phyloP scores from a whole-genome alignment of 2,113 vertebrate species.

The Puma concolor region DNA sequence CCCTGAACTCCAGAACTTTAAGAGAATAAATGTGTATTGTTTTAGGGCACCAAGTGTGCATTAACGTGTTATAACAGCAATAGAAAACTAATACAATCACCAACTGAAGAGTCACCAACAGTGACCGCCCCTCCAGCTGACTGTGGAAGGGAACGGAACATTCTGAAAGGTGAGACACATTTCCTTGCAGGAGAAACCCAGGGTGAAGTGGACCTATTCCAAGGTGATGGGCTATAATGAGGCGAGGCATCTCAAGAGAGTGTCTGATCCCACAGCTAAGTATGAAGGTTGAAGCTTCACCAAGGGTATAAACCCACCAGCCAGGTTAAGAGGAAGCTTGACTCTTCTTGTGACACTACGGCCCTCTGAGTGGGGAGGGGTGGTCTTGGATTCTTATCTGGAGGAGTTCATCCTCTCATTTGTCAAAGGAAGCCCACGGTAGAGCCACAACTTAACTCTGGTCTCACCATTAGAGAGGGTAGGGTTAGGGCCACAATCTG shows the following conservation, averaged over 20 bases:
- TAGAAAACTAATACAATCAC: background rate
- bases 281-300: background rate
- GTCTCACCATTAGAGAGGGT: background rate
- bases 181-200: background rate
- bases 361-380: accelerated
- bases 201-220: background rate
- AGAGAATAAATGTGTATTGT: background rate
- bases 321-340: background rate
- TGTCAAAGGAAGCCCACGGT: background rate
- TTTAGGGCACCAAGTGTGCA: background rate
- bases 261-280: background rate
- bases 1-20: background rate
- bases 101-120: background rate
- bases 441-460: background rate
- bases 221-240: background rate
- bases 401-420: background rate
- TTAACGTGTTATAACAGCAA: background rate
- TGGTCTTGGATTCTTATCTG: background rate
- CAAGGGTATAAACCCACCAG: background rate
- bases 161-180: background rate
- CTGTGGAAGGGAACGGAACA: background rate
- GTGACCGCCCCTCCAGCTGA: background rate
- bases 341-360: background rate
- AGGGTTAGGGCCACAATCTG: background rate
- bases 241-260: background rate